Percentiles rank a stretch among this genome's conserved stretches.
These are phyloP conservation scores for Lepidothrix coronata DNA, from an alignment of 2,113 vertebrate species.

Conservation along the genomic window DNA sequence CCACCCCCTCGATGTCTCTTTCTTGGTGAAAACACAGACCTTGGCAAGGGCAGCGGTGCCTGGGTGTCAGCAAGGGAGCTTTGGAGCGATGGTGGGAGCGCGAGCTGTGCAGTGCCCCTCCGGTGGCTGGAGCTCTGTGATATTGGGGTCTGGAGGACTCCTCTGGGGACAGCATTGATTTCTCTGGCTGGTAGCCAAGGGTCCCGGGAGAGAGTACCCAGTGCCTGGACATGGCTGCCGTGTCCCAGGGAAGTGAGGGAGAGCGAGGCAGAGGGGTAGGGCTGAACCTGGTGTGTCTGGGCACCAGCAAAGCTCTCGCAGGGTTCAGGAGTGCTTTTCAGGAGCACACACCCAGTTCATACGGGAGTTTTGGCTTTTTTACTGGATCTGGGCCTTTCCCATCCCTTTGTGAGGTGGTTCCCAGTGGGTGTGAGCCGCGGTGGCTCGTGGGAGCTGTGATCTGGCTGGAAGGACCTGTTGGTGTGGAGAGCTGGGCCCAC, in stretches of 20 bases:
- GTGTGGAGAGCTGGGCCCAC: not conserved
- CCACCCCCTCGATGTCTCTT: not conserved
- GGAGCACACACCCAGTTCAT: not conserved
- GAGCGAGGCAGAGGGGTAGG: not conserved
- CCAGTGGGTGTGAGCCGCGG: not conserved
- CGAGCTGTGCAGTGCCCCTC: not conserved
- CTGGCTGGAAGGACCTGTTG: not conserved
- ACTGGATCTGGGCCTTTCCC: not conserved
- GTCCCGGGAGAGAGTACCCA: not conserved
- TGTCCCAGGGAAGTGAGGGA: not conserved
- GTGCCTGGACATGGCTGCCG: not conserved
- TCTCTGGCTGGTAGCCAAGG: fast-evolving
- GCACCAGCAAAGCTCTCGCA: fast-evolving
- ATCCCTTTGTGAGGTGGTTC: not conserved
- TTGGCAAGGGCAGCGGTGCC: not conserved
- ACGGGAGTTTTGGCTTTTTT: not conserved
- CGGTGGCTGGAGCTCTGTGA: not conserved
- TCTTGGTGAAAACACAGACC: not conserved
- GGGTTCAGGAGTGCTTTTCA: not conserved
- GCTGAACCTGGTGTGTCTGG: not conserved
- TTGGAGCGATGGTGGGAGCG: fast-evolving
- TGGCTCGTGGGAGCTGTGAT: not conserved
- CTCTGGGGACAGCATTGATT: not conserved
- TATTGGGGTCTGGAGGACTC: fast-evolving
- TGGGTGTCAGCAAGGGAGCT: not conserved